phyloP scores from a whole-genome alignment of 2,797 vertebrate genomes.

The Darevskia mixta region DNA sequence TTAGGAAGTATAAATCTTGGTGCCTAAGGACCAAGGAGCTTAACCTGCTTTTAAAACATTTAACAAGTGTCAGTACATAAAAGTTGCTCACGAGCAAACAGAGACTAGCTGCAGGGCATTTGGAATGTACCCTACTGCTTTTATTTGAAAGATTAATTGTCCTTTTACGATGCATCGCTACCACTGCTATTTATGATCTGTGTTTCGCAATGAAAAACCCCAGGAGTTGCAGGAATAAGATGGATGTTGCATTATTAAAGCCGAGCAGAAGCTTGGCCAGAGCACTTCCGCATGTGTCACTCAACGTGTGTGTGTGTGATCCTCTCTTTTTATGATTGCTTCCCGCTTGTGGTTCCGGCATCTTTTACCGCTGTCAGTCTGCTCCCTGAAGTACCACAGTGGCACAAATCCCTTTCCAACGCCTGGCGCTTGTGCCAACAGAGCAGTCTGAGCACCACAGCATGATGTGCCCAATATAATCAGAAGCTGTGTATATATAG shows the following conservation, averaged over 20 bases:
- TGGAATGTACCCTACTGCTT: background rate
- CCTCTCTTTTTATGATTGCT: constrained; percentile 7
- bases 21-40: background rate
- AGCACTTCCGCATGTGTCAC: background rate
- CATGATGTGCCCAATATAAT: background rate
- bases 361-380: constrained; percentile 8
- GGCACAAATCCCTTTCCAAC: background rate
- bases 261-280: background rate
- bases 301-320: background rate
- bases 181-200: background rate
- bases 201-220: constrained; percentile 9
- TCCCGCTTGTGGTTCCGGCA: background rate
- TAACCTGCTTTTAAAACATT: constrained; percentile 11
- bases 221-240: constrained; percentile 25
- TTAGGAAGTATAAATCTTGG: background rate
- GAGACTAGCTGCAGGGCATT: background rate
- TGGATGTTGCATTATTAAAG: constrained; percentile 7
- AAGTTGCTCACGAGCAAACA: constrained; percentile 11
- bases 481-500: constrained; percentile 10
- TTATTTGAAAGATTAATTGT: constrained; percentile 28
- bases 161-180: constrained; percentile 20
- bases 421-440: background rate
- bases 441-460: background rate
- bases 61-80: background rate
- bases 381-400: background rate